Percentiles rank a stretch among this genome's conserved stretches.
These are phyloP conservation scores for Dendrocincla tyrannina DNA, from an alignment of 2,797 vertebrate species.

Conservation along the genomic window DNA sequence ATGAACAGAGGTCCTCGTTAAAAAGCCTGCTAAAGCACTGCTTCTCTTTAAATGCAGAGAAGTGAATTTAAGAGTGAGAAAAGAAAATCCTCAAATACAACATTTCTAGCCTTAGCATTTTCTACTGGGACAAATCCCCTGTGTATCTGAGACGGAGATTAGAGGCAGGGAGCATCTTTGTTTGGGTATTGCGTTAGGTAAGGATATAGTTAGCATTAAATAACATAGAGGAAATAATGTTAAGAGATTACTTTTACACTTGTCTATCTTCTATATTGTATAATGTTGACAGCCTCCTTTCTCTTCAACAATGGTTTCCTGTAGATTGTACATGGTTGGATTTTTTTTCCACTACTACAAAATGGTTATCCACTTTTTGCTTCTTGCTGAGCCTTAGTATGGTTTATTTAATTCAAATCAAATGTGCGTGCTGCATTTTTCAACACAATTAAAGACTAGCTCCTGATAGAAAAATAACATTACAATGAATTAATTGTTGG, in stretches of 20 bases:
- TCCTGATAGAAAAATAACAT: constrained; percentile 62
- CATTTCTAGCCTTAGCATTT: not conserved
- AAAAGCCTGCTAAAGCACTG: not conserved
- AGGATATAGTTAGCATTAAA: not conserved
- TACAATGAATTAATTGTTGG: constrained; percentile 67
- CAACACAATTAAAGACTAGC: constrained; percentile 51
- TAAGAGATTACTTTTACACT: not conserved
- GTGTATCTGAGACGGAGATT: not conserved
- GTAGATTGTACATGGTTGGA: not conserved
- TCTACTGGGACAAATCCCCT: not conserved
- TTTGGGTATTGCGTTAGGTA: not conserved
- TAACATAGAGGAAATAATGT: not conserved
- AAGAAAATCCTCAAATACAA: not conserved
- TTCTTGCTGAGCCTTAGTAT: constrained; percentile 35
- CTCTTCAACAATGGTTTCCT: not conserved
- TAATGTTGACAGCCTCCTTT: not conserved
- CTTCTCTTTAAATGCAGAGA: not conserved
- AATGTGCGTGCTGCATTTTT: constrained; percentile 40
- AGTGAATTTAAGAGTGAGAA: not conserved
- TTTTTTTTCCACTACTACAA: not conserved
- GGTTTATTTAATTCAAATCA: constrained; percentile 60
- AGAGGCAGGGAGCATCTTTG: not conserved
- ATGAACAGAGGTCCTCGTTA: not conserved
- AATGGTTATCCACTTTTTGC: constrained; percentile 43
- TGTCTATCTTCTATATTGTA: not conserved